phyloP scores from a whole-genome alignment of 2,113 vertebrate genomes.

The Tympanuchus pallidicinctus region DNA sequence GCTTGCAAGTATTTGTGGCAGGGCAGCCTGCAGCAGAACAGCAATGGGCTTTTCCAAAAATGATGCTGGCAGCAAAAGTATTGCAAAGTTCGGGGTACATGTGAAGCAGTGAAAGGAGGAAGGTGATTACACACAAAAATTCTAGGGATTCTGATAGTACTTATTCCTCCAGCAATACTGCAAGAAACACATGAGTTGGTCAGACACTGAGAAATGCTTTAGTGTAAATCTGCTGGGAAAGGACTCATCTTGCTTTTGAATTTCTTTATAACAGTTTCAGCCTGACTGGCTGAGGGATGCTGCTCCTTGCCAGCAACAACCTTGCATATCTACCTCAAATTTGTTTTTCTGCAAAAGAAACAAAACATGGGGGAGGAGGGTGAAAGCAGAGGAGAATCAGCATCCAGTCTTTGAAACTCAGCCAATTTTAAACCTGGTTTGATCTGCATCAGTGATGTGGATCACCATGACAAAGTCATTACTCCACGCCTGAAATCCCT shows the following conservation, averaged over 20 bases:
- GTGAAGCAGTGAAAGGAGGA: background rate
- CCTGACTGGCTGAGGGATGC: background rate
- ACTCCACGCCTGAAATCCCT: background rate
- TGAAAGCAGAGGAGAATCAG: background rate
- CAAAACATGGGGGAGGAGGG: background rate
- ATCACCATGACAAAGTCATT: background rate
- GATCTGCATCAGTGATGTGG: background rate
- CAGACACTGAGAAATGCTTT: background rate
- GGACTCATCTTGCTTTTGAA: background rate
- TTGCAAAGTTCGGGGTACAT: background rate
- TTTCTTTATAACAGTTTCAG: background rate
- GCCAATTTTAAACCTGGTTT: background rate
- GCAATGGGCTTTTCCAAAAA: background rate
- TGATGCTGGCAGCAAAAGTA: background rate
- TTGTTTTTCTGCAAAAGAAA: background rate
- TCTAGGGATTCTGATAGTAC: background rate
- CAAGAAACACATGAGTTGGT: background rate
- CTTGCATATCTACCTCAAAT: background rate
- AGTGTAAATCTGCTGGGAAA: background rate
- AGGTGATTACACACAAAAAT: background rate
- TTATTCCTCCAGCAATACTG: background rate
- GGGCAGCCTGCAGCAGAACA: background rate
- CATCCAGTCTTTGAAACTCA: background rate
- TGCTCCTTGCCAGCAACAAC: background rate
- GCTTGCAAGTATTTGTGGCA: background rate